These are phyloP conservation scores for Temnothorax unifasciatus DNA, from an alignment of 2,888 invertebrate genomes.

Conservation along the genomic window DNA sequence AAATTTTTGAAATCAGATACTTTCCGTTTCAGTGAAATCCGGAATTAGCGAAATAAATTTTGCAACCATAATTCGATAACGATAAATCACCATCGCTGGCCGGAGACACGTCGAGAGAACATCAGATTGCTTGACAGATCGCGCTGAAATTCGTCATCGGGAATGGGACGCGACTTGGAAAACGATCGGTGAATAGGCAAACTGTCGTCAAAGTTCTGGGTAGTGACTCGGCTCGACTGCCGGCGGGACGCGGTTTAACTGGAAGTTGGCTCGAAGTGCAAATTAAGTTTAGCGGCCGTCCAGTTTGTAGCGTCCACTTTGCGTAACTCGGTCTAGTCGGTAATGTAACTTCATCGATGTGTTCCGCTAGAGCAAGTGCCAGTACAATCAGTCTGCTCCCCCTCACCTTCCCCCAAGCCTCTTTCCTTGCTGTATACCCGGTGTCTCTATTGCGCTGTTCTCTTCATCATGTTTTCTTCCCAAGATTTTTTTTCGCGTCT, in stretches of 20 bases:
- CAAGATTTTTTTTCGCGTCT: not conserved
- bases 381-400: conserved; percentile 83
- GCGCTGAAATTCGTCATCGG: conserved; percentile 48
- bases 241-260: conserved; percentile 80
- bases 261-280: conserved; percentile 83
- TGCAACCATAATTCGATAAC: not conserved
- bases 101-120: not conserved
- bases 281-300: conserved; percentile 83
- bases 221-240: conserved; percentile 65
- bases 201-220: conserved; percentile 76
- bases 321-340: conserved; percentile 85
- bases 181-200: conserved; percentile 79
- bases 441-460: conserved; percentile 30
- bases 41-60: not conserved
- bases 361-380: conserved; percentile 84
- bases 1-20: not conserved
- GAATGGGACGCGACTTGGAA: conserved; percentile 75
- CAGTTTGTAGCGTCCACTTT: conserved; percentile 84
- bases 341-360: conserved; percentile 86
- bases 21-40: not conserved
- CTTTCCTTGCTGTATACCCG: conserved; percentile 63
- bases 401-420: conserved; percentile 64
- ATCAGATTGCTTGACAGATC: conserved; percentile 8
- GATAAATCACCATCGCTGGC: not conserved
- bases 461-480: not conserved